phyloP scores from a whole-genome alignment of 2,797 vertebrate species.

The Micropoecilia bifurca region DNA sequence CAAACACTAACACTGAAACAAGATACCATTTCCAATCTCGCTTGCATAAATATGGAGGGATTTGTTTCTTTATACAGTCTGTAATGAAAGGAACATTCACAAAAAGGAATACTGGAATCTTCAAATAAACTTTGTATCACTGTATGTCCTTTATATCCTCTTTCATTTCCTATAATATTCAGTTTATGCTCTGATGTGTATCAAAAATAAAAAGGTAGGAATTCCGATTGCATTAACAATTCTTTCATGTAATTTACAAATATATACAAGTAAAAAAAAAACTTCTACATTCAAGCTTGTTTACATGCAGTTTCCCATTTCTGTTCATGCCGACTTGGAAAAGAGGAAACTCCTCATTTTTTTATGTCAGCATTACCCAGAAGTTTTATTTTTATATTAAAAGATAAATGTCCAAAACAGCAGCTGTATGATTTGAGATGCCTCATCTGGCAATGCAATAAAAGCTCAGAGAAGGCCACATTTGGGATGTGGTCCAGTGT shows the following conservation, averaged over 20 bases:
- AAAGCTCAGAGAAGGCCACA: not conserved
- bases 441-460: conserved; percentile 34
- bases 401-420: conserved; percentile 22
- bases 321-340: conserved; percentile 51
- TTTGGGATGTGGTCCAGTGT: conserved; percentile 5
- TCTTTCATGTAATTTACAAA: conserved; percentile 4
- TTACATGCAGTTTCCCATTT: conserved; percentile 26
- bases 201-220: not conserved
- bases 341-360: conserved; percentile 50
- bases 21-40: not conserved
- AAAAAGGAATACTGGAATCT: conserved; percentile 1
- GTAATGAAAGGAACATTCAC: conserved; percentile 22
- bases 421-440: conserved; percentile 26
- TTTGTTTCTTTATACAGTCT: conserved; percentile 31
- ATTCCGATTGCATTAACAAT: conserved; percentile 10
- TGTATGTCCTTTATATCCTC: not conserved
- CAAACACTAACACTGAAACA: conserved; percentile 8
- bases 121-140: not conserved
- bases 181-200: not conserved
- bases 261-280: conserved; percentile 17
- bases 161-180: not conserved
- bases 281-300: conserved; percentile 8
- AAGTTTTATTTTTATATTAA: conserved; percentile 30
- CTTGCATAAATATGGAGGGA: conserved; percentile 3
- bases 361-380: conserved; percentile 49